Base-by-base conservation (phyloP, 1,140 invertebrate genomes). In the Heliconius melpomene region DNA sequence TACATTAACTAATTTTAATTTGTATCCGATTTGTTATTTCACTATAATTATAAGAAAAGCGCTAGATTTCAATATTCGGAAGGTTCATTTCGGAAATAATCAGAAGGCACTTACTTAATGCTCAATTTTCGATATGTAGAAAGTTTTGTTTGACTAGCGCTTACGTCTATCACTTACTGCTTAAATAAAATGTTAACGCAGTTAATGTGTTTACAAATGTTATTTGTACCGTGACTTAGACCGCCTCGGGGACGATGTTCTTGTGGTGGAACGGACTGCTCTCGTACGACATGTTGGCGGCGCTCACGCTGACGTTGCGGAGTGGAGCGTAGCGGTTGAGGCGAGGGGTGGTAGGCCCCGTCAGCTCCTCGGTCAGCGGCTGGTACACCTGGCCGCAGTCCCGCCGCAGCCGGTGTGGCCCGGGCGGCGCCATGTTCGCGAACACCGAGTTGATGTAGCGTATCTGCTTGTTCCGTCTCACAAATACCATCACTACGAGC, bases 181-280 rank as follows among this genome's bases (percentile, higher is more conserved):
- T 92, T 92, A 90, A 87, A 87, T 87, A 90, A 23, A 89, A 86
- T 88, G 87, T 90, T 92, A 90, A 90, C 89, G 88, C 91, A 91
- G 90, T 90, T 92, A 82, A 84, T 85, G 86, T 86, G 89, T 85
- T 85, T 88, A 89, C 82, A 87, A 86, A 85, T 84, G 73, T 81
- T 82, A 73, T 82, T 88, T 86, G 84, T 86, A 88, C 85, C 78
- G 84, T 77, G 80, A 79, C 82, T 95, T 94, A 96, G 79, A 96
- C 95, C 83, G 95, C 95, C 84, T 96, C 96, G 73, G 96, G 96
- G 78, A 96, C 95, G 79, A 96, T 96, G 87, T 96, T 96, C 84
- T 94, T 95, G 88, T 96, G 95, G 83, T 96, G 95, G 92, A 96
- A 96, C 32, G 95, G 95, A 89, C 95, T 96, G 87, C 95, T 96